phyloP scores from a whole-genome alignment of 1,140 invertebrate genomes.

The Vollenhovia emeryi region DNA sequence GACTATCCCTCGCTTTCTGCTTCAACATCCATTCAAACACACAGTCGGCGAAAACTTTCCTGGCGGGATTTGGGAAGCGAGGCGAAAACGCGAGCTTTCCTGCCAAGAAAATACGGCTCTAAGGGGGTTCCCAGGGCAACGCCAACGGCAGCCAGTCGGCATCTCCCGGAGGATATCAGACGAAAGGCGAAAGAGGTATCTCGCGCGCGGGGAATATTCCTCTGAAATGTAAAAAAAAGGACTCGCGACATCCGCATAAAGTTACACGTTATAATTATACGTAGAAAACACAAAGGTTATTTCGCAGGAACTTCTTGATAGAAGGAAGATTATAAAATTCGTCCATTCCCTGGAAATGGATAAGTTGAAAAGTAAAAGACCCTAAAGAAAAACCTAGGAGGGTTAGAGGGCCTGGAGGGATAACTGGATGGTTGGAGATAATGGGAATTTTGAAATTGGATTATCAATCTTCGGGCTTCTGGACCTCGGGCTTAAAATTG shows the following conservation, averaged over 20 bases:
- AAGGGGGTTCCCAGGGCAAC: constrained; percentile 61
- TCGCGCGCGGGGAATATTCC: constrained; percentile 52
- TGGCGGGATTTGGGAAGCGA: constrained; percentile 80
- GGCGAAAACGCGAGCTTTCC: constrained; percentile 77
- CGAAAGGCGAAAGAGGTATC: constrained; percentile 61
- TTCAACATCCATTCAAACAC: constrained; percentile 48
- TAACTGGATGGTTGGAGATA: constrained; percentile 70
- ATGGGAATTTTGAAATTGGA: constrained; percentile 76
- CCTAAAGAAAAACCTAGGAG: constrained; percentile 53
- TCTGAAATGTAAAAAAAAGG: constrained; percentile 54
- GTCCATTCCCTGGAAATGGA: constrained; percentile 59
- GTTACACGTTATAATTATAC: constrained; percentile 39
- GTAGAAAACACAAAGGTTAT: background rate
- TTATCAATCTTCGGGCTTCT: constrained; percentile 72
- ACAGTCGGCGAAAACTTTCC: constrained; percentile 75
- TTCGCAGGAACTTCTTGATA: background rate
- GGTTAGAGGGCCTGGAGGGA: constrained; percentile 66
- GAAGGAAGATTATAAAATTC: constrained; percentile 60
- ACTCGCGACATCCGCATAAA: background rate
- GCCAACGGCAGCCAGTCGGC: constrained; percentile 64
- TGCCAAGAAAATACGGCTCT: constrained; percentile 75
- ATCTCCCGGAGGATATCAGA: constrained; percentile 61
- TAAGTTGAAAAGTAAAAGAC: constrained; percentile 66
- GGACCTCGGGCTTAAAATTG: constrained; percentile 63
- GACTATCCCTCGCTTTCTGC: constrained; percentile 39